Conservation (phyloP, 2,797 vertebrate species). For the Urocyon cinereoargenteus region DNA sequence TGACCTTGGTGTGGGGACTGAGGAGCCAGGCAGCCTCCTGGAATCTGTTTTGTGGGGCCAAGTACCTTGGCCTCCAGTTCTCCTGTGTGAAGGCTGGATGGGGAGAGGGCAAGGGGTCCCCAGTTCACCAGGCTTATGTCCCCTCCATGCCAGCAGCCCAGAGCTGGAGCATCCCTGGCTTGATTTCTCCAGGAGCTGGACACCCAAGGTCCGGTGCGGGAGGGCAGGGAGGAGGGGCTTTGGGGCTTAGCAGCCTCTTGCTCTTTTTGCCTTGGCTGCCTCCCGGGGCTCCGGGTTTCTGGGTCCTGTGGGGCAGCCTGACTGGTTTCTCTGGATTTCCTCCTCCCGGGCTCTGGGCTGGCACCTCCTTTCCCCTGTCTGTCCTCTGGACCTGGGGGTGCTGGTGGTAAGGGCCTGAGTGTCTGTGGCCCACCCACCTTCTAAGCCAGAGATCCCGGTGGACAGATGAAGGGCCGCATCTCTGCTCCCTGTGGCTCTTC, state of each 20-base stretch:
- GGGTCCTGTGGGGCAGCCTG: not conserved
- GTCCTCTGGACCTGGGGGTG: too few species aligned
- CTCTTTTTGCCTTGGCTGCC: not conserved
- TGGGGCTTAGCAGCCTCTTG: too few species aligned
- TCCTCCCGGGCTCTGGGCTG: not conserved
- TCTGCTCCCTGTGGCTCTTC: too few species aligned
- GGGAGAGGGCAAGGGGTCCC: not conserved
- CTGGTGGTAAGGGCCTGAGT: not conserved
- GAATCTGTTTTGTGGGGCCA: not conserved
- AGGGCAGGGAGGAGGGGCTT: too few species aligned
- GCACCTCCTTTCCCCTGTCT: not conserved
- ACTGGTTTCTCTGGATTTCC: not conserved
- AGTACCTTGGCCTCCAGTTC: not conserved
- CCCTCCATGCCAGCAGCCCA: too few species aligned
- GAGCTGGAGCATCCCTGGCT: too few species aligned
- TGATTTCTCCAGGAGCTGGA: too few species aligned
- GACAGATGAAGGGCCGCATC: not conserved
- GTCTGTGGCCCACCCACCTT: not conserved
- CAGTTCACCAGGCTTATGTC: too few species aligned
- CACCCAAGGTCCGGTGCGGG: too few species aligned
- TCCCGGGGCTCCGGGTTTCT: not conserved
- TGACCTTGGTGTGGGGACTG: not conserved
- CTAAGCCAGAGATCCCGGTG: not conserved
- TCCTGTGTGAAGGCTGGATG: not conserved
- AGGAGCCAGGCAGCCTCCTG: fast-evolving